Base-by-base conservation (phyloP, 2,888 invertebrate species). In the Metalampra italica region DNA sequence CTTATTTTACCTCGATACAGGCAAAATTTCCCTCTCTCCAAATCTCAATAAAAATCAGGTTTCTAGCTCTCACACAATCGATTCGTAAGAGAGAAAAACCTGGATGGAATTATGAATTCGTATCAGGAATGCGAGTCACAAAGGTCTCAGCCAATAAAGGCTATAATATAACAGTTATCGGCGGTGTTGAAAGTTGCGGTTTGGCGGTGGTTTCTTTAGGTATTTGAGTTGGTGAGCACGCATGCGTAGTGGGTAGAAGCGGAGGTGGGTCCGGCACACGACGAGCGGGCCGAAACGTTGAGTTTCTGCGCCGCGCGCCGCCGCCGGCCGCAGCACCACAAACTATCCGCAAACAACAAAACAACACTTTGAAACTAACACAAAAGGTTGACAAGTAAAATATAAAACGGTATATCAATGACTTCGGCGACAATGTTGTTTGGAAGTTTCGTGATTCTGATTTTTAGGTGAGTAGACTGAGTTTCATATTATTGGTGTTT, bases 191-290 rank as follows among this genome's bases (percentile, higher is more conserved):
- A 60, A 56, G 42, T 54, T 58, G 52, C 51, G 59, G 55, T 59
- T 56, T 54, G 51, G 54, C 11, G 53, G 51, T 55, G 55, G 54
- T 58, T 59, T 47, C 56, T 56, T 59, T 49, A 47, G 47, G 58
- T 52, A 49, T 57, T 54, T 47, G 43, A 36, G 44, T 38, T n/a
- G n/a, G 8, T 43, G 29, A 36, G 40, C 34, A 60, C 75, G 79
- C 81, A 73, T 76, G 81, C 78, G 81, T 60, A 57, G 43, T 61
- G 52, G 50, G 49, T 57, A 57, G 51, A 51, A 39, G 39, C 15
- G 14, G 59, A 57, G 61, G 59, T 64, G 60, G 59, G 50, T 56
- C 49, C 56, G 58, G 59, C 62, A 62, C 61, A 62, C 61, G 62
- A 56, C 54, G 62, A 66, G 63, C 56, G 61, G 57, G 58, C 61